These are phyloP conservation scores for Mesocentrotus franciscanus DNA, from an alignment of 53 echinoderm and acorn worm species.

Conservation along the genomic window DNA sequence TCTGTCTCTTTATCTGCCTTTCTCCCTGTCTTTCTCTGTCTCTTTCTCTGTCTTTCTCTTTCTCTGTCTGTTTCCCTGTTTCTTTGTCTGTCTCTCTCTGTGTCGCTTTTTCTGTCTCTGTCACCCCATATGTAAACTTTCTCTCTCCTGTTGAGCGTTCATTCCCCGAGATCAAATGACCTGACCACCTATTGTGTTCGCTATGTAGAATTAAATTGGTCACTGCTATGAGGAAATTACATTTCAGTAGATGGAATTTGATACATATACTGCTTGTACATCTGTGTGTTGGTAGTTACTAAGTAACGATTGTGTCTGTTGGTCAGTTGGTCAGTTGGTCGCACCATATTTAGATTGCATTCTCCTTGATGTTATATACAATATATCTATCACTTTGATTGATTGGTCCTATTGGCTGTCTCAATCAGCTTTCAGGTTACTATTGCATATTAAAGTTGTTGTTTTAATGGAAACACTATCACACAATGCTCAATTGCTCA, in stretches of 20 bases:
- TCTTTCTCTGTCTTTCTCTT: background rate
- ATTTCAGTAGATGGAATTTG: background rate
- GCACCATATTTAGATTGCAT: no score
- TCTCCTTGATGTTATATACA: no score
- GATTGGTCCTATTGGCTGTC: no score
- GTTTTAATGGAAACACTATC: no score
- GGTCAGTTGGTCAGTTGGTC: no score
- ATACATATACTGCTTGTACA: background rate
- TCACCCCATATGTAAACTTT: background rate
- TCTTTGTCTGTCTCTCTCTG: background rate
- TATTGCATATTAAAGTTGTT: no score
- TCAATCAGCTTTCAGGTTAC: no score
- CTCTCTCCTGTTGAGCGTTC: background rate
- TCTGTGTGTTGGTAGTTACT: background rate
- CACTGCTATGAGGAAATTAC: background rate
- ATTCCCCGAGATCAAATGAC: background rate
- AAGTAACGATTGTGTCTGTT: background rate
- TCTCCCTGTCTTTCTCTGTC: no score
- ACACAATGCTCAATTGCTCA: no score
- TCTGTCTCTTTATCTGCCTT: no score
- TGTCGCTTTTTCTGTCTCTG: background rate
- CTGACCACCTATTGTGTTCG: conserved; percentile 11
- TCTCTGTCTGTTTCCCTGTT: background rate
- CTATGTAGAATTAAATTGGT: conserved; percentile 15
- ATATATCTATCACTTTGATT: no score